Conservation (phyloP, 2,797 vertebrate species). For the Remorina albescens region DNA sequence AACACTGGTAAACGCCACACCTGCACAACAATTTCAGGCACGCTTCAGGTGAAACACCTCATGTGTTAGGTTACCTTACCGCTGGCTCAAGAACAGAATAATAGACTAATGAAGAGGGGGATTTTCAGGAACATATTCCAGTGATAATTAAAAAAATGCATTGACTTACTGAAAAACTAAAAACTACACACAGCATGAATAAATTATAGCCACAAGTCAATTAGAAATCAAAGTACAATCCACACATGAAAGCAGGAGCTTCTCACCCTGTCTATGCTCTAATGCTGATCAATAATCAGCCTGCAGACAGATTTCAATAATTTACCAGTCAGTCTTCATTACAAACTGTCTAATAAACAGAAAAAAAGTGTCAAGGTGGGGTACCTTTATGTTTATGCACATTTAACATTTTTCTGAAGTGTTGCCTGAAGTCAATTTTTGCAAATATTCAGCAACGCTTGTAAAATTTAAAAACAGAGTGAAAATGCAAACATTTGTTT, state of each 20-base stretch:
- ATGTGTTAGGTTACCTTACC: constrained; percentile 31
- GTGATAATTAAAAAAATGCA: constrained; percentile 37
- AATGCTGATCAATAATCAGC: constrained; percentile 78
- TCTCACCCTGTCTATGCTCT: constrained; percentile 52
- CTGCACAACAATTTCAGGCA: constrained; percentile 41
- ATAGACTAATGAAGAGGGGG: constrained; percentile 47
- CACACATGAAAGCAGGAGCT: constrained; percentile 56
- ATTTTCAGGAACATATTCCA: constrained; percentile 21
- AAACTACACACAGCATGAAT: constrained; percentile 33
- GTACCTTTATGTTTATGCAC: constrained; percentile 24
- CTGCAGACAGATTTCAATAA: constrained; percentile 80
- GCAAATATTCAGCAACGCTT: constrained; percentile 21
- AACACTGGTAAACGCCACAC: constrained; percentile 46
- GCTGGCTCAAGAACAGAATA: constrained; percentile 27
- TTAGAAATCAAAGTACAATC: constrained; percentile 69
- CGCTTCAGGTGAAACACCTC: constrained; percentile 4
- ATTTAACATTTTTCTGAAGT: too few relatives aligned
- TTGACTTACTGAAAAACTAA: constrained; percentile 34
- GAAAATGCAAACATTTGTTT: constrained; percentile 49
- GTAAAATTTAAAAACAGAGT: constrained; percentile 29
- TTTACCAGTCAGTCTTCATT: constrained; percentile 71
- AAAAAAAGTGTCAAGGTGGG: constrained; percentile 19
- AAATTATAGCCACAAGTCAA: constrained; percentile 56
- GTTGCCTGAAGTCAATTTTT: constrained; percentile 24
- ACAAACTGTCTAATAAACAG: constrained; percentile 45